Evolutionary conservation across 2,888 invertebrate genomes (phyloP).

Genomic region (Apamea sordens): DNA sequence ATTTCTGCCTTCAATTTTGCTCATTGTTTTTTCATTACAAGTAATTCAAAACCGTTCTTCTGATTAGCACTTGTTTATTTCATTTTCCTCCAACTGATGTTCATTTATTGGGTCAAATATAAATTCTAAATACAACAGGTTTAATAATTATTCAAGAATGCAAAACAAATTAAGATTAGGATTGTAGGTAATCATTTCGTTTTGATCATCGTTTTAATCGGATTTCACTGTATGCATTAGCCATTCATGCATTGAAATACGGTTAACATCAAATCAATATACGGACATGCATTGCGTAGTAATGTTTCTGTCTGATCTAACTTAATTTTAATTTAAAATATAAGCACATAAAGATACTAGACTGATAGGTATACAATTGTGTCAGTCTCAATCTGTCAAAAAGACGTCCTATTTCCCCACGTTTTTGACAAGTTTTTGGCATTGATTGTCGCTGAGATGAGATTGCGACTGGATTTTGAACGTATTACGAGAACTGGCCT

Average conservation of each 20-base stretch:
- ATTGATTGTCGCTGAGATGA: too few relatives aligned
- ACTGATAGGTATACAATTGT: too few relatives aligned
- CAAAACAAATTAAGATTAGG: conserved; percentile 44
- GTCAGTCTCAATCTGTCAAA: too few relatives aligned
- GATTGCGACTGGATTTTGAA: too few relatives aligned
- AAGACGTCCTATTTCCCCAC: too few relatives aligned
- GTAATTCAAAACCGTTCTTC: conserved; percentile 8
- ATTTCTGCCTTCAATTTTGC: conserved; percentile 17
- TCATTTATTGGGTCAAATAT: conserved; percentile 8
- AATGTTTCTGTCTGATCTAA: conserved; percentile 5
- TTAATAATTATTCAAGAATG: conserved; percentile 29
- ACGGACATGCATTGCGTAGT: conserved; percentile 13
- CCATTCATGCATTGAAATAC: conserved; percentile 47
- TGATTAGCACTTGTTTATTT: not conserved
- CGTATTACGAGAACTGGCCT: too few relatives aligned
- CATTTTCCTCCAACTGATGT: not conserved
- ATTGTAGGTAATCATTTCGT: conserved; percentile 25
- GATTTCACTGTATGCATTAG: conserved; percentile 35
- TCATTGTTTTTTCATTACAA: conserved; percentile 1
- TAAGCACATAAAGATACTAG: not conserved
- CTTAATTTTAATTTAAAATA: conserved; percentile 9
- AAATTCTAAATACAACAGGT: conserved; percentile 4
- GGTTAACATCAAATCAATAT: conserved; percentile 35
- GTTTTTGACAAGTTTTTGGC: too few relatives aligned
- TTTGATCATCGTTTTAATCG: conserved; percentile 38